Evolutionary conservation across 2,113 vertebrate genomes (phyloP), one percentile per base, ranked within the genome.

Genomic region (Myiozetetes cayanensis): DNA sequence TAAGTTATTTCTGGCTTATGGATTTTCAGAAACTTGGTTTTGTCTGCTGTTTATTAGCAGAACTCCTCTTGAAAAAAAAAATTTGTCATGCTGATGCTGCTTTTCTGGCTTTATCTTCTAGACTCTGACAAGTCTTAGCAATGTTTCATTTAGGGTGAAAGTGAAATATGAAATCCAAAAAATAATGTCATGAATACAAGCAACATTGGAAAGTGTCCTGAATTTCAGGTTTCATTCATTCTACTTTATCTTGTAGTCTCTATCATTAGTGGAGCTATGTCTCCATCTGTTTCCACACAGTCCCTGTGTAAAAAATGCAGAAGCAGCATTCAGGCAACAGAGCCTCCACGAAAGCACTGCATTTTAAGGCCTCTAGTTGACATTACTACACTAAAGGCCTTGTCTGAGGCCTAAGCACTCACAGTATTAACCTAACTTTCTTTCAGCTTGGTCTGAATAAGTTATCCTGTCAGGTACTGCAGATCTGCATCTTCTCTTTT

Each of bases 271-370:
- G 33, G 6, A 85, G 24, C 31, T 88, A 21, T 33, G 50, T 7
- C 19, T 59, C 3, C 14, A 9, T 79, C 33, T 78, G 33, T 59
- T 91, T 91, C 10, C 27, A 20, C 9, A 8, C 1, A 3, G 4
- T 31, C 4, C 20, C 24, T 2, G 0, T 9, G 7, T 58, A 8
- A 85, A 87, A 91, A 66, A 61, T 28, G 6, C 47, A 68, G 67
- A 39, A 73, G 15, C 11, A 78, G 37, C 12, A 24, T 92, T 80
- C 25, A 73, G 67, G 30, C 10, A 90, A 33, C 12, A 21, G 23
- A 83, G 11, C 46, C 37, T 83, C 35, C 24, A 37, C 7, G 39
- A 5, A 0, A 0, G 7, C 25, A 33, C 7, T n/a, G 13, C 7
- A 12, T 55, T 67, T 85, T 35, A 55, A 66, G 31, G 13, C 25